Conservation (phyloP, 2,797 vertebrate species). For the Falco peregrinus region DNA sequence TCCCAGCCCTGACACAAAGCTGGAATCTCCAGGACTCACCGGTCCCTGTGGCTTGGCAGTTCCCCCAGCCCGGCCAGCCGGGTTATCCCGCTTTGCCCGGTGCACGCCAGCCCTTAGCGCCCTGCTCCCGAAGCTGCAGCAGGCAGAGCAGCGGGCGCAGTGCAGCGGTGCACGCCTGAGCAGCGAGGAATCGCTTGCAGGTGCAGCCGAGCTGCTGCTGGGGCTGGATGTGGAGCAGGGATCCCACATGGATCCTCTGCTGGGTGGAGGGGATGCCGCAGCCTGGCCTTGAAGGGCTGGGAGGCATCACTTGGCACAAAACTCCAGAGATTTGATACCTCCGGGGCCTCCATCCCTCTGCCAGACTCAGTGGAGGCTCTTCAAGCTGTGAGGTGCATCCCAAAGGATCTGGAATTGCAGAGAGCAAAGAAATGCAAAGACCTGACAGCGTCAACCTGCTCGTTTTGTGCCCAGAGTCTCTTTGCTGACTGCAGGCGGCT, state of each 20-base stretch:
- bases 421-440: not conserved
- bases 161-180: not conserved
- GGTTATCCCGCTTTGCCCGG: not conserved
- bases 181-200: too few species aligned
- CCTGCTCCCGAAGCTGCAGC: not conserved
- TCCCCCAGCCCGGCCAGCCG: not conserved
- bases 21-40: not conserved
- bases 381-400: not conserved
- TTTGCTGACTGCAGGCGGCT: not conserved
- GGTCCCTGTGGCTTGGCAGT: not conserved
- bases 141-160: not conserved
- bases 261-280: not conserved
- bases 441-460: not conserved
- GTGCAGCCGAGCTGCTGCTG: not conserved
- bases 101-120: accelerated
- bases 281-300: not conserved
- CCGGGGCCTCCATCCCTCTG: not conserved
- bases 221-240: not conserved
- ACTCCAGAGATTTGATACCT: not conserved
- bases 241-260: not conserved
- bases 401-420: not conserved
- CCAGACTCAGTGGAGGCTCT: not conserved
- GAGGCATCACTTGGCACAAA: not conserved
- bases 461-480: not conserved
- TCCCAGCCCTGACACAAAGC: not conserved